phyloP scores from a whole-genome alignment of 2,888 invertebrate species.

The Drosophila imparisetae region DNA sequence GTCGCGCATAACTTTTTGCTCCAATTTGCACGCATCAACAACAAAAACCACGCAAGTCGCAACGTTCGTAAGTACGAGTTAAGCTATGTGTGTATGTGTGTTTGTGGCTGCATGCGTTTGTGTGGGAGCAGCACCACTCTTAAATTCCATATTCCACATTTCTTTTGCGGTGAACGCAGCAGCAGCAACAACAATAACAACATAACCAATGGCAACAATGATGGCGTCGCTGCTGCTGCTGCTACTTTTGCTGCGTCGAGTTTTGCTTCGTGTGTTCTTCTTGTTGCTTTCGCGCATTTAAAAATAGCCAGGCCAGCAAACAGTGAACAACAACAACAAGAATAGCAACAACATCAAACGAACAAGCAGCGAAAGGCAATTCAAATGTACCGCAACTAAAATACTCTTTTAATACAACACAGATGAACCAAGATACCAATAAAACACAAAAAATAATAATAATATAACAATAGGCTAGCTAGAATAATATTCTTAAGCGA shows the following conservation, averaged over 20 bases:
- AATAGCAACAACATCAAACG: slow-evolving; percentile 55
- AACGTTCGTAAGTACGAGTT: slow-evolving; percentile 28
- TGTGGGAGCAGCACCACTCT: slow-evolving; percentile 56
- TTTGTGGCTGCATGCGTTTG: slow-evolving; percentile 12
- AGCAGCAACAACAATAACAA: slow-evolving; percentile 48
- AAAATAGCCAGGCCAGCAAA: slow-evolving; percentile 71
- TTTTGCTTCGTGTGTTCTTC: slow-evolving; percentile 58
- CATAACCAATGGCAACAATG: slow-evolving; percentile 56
- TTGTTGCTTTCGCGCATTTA: slow-evolving; percentile 73
- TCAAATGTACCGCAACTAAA: slow-evolving; percentile 8
- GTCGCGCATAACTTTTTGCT: slow-evolving; percentile 53
- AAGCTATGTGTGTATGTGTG: slow-evolving; percentile 1
- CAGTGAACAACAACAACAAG: slow-evolving; percentile 48
- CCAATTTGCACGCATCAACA: slow-evolving; percentile 68
- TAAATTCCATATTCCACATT: slow-evolving; percentile 75
- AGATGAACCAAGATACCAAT: background rate
- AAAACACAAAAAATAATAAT: background rate
- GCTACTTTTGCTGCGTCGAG: slow-evolving; percentile 46
- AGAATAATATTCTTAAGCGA: background rate
- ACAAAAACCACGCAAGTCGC: slow-evolving; percentile 35
- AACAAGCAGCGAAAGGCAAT: slow-evolving; percentile 26
- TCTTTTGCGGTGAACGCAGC: slow-evolving; percentile 53
- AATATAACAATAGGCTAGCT: background rate
- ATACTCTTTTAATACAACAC: slow-evolving; percentile 28
- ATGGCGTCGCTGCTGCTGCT: slow-evolving; percentile 62